Base-by-base conservation (phyloP, 2,888 invertebrate genomes). In the Leptopilina syphax region DNA sequence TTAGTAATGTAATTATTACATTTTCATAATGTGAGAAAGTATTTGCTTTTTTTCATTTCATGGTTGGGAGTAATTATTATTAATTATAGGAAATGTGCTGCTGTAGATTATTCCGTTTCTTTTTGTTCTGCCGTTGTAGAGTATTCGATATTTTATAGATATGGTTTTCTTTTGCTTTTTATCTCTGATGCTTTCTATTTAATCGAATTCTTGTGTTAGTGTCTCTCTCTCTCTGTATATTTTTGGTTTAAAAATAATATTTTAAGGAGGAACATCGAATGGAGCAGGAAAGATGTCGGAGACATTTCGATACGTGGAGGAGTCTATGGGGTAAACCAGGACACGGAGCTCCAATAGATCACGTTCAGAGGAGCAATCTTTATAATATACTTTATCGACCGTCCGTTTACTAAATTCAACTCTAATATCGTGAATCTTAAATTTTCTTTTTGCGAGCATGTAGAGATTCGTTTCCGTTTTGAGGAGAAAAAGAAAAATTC, bases 251-350 rank as follows among this genome's bases (percentile, higher is more conserved):
- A 82, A 80, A 79, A 77, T 81, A 78, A 85, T 78, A 79, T 90
- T 91, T 41, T 88, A 67, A 95, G 95, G 94, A 94, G 88, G 93
- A 93, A 79, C 94, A 94, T 63, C 93, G 92, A 10, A 92, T 93
- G 82, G 96, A 96, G 63, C 93, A 94, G 54, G 95, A 95, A 89
- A 94, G 94, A 85, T 94, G 94, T 80, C 93, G 93, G 77, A 93
- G 93, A 83, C 97, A 97, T 90, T 96, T 96, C 90, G 94, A 94
- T 84, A 96, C 96, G 1, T 96, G 96, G 95, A 94, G 95, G 76
- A 94, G 94, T 10, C 93, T 96, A 86, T 97, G 97, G 97, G 96
- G 97, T 44, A 94, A 96, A 70, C 96, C 96, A 0, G 97, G 97
- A 0, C 95, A 96, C 87, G 94, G 94, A 10, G 96, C 93, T 1